These are phyloP conservation scores for Octodon degus DNA, from an alignment of 2,113 vertebrate species.

Conservation along the genomic window DNA sequence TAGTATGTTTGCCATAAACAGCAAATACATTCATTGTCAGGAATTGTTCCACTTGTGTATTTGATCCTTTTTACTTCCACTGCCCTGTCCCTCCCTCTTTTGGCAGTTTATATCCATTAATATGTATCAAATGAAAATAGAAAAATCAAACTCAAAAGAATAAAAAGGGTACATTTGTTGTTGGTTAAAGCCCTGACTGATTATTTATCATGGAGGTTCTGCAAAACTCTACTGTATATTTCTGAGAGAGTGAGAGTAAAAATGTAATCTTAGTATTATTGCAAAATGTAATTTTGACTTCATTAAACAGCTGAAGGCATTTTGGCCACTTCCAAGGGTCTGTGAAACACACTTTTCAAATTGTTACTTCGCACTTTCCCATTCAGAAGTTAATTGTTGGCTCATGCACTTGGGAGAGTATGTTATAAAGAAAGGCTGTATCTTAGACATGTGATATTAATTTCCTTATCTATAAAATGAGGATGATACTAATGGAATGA, in stretches of 20 bases:
- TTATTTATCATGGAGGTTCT: constrained; percentile 5
- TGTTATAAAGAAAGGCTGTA: constrained; percentile 12
- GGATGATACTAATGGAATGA: constrained; percentile 43
- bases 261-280: constrained; percentile 3
- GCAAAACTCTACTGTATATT: not conserved
- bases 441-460: not conserved
- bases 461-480: constrained; percentile 55
- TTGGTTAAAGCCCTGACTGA: not conserved
- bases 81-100: not conserved
- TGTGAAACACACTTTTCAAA: constrained; percentile 26
- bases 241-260: constrained; percentile 1
- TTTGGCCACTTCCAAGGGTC: not conserved
- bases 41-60: not conserved
- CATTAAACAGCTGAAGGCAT: constrained; percentile 24
- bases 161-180: not conserved
- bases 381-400: constrained; percentile 24
- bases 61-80: not conserved
- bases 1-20: not conserved
- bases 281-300: not conserved
- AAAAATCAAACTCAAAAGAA: not conserved
- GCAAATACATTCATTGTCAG: not conserved
- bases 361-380: not conserved
- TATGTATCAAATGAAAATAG: constrained; percentile 38
- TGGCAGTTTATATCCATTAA: constrained; percentile 19
- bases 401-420: not conserved